These are phyloP conservation scores for Papilio aristodemus DNA, from an alignment of 1,140 invertebrate species.

Conservation along the genomic window DNA sequence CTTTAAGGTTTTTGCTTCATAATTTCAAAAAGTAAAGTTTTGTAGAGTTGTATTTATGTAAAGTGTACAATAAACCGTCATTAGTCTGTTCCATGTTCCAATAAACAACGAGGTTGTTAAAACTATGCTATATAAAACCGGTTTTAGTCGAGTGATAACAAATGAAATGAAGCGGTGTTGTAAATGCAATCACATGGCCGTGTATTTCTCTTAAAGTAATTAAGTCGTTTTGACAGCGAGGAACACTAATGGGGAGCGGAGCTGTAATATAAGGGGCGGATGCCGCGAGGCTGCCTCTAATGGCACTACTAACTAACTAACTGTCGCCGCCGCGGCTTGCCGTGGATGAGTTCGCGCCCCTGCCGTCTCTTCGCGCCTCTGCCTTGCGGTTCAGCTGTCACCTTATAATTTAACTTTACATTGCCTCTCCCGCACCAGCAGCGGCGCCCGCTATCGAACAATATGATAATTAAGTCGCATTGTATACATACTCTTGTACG, in stretches of 20 bases:
- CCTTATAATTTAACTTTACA: conserved; percentile 55
- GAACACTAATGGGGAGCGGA: conserved; percentile 59
- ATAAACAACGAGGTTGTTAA: no score
- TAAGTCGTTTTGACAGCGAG: conserved; percentile 63
- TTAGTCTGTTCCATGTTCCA: no score
- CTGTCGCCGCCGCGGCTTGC: conserved; percentile 64
- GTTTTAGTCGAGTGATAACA: conserved; percentile 13
- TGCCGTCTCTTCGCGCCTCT: conserved; percentile 31
- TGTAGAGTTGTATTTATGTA: no score
- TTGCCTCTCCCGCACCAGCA: conserved; percentile 36
- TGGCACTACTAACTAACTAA: conserved; percentile 66
- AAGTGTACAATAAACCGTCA: no score
- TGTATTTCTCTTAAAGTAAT: conserved; percentile 60
- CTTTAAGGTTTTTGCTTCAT: no score
- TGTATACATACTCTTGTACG: conserved; percentile 35
- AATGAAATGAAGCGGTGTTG: conserved; percentile 34
- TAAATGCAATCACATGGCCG: conserved; percentile 52
- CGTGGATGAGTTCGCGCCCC: conserved; percentile 42
- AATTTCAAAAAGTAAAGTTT: no score
- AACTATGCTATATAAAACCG: no score
- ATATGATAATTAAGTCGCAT: conserved; percentile 53
- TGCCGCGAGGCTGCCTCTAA: conserved; percentile 51
- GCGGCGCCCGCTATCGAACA: conserved; percentile 42
- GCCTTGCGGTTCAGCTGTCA: conserved; percentile 45
- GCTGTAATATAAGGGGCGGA: conserved; percentile 49